These are phyloP conservation scores for Rhodeus uyekii DNA, from an alignment of 2,797 vertebrate genomes.

Conservation along the genomic window DNA sequence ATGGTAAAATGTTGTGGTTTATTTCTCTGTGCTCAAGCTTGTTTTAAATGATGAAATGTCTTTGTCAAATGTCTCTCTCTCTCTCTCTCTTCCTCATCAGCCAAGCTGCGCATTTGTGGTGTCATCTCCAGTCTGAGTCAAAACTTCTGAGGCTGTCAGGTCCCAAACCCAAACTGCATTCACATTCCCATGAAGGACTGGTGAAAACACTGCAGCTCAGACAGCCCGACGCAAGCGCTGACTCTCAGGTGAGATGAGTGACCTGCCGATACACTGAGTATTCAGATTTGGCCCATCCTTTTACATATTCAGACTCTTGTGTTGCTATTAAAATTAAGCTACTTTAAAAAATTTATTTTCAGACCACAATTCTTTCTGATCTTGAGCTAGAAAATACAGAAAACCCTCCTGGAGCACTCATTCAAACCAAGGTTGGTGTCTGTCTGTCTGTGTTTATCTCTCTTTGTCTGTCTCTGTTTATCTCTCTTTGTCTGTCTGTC, in stretches of 20 bases:
- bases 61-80: not conserved
- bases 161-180: slow-evolving; percentile 44
- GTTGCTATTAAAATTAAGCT: not conserved
- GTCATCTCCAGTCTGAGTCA: slow-evolving; percentile 34
- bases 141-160: not conserved
- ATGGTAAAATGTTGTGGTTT: not conserved
- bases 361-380: slow-evolving; percentile 37
- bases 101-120: slow-evolving; percentile 42
- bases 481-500: too few relatives aligned
- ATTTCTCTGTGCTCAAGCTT: not conserved
- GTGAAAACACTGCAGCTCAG: slow-evolving; percentile 43
- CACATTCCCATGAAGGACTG: slow-evolving; percentile 46
- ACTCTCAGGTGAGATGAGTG: slow-evolving; percentile 34
- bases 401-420: slow-evolving; percentile 33
- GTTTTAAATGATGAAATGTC: not conserved
- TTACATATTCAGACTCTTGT: not conserved
- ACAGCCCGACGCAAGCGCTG: not conserved
- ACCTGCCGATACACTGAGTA: too few relatives aligned
- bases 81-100: slow-evolving; percentile 12
- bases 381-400: slow-evolving; percentile 33
- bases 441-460: too few relatives aligned
- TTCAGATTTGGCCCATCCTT: not conserved
- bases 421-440: slow-evolving; percentile 56
- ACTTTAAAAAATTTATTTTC: not conserved
- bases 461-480: too few relatives aligned